Conservation (phyloP, 2,888 invertebrate species). For the Arge pagana region DNA sequence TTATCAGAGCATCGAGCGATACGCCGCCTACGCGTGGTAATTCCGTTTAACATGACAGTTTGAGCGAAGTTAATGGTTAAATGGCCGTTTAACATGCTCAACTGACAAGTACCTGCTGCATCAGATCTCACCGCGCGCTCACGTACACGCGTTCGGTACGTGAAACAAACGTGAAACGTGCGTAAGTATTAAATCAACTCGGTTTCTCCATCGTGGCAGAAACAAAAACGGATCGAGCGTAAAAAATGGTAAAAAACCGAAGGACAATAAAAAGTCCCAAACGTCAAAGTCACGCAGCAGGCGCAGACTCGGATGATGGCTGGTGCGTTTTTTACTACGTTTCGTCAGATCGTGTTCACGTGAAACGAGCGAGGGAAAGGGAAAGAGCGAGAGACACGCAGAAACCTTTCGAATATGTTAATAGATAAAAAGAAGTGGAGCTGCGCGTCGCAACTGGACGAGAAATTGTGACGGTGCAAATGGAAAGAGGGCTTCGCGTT, state of each 20-base stretch:
- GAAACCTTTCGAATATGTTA: too few relatives aligned
- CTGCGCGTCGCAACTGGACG: slow-evolving; percentile 11
- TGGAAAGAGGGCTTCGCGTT: background rate
- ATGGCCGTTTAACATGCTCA: slow-evolving; percentile 11
- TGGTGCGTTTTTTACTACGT: background rate
- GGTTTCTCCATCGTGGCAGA: slow-evolving; percentile 16
- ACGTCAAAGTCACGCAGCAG: background rate
- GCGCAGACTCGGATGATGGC: background rate
- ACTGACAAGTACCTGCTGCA: too few relatives aligned
- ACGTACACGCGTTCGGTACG: too few relatives aligned
- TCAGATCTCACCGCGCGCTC: too few relatives aligned
- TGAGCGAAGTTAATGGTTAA: slow-evolving; percentile 16
- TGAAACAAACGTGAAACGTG: too few relatives aligned
- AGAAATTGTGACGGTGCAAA: slow-evolving; percentile 10
- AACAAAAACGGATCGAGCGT: too few relatives aligned
- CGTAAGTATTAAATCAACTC: slow-evolving; percentile 7
- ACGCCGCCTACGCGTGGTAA: background rate
- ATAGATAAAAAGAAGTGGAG: too few relatives aligned
- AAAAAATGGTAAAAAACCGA: too few relatives aligned
- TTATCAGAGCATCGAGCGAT: too few relatives aligned
- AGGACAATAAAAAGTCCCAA: background rate
- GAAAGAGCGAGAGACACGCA: slow-evolving; percentile 15
- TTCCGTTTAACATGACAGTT: slow-evolving; percentile 10
- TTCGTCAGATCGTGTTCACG: too few relatives aligned
- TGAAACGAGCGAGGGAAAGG: background rate